These are phyloP conservation scores for Prenolepis imparis DNA, from an alignment of 2,888 invertebrate genomes.

Conservation along the genomic window DNA sequence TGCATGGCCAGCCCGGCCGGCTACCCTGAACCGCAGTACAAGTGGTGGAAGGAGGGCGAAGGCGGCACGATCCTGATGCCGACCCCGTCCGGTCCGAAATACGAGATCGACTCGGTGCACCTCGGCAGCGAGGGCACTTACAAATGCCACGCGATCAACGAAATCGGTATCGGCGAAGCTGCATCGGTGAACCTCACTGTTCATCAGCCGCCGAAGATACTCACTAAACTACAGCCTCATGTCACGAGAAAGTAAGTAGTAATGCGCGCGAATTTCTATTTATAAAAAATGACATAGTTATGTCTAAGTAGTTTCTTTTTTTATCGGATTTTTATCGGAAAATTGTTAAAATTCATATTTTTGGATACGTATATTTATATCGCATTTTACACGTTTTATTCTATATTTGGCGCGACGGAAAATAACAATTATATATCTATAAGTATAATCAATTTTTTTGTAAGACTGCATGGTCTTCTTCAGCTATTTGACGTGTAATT, in stretches of 20 bases:
- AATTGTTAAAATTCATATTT: conserved; percentile 3
- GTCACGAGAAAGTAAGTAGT: conserved; percentile 89
- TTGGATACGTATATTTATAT: neutral
- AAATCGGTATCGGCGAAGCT: conserved; percentile 94
- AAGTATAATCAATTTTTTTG: conserved; percentile 26
- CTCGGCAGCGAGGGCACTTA: conserved; percentile 95
- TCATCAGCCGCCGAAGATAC: conserved; percentile 95
- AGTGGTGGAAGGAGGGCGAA: conserved; percentile 94
- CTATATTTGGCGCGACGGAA: neutral
- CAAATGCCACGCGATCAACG: conserved; percentile 96
- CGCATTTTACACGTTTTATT: neutral
- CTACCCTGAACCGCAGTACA: conserved; percentile 96
- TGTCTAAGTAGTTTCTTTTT: neutral
- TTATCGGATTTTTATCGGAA: neutral
- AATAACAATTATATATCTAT: neutral
- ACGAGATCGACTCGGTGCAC: conserved; percentile 94
- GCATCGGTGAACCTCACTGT: conserved; percentile 95
- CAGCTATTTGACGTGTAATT: conserved; percentile 22
- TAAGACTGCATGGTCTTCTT: neutral
- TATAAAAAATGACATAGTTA: neutral
- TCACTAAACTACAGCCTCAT: conserved; percentile 93
- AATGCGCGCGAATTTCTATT: neutral
- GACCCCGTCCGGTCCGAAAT: conserved; percentile 92
- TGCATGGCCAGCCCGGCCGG: conserved; percentile 96
- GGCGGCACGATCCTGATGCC: conserved; percentile 91